Evolutionary conservation across 2,797 vertebrate species (phyloP), one percentile per base, ranked within the genome.

Genomic region (Aeoliscus strigatus): DNA sequence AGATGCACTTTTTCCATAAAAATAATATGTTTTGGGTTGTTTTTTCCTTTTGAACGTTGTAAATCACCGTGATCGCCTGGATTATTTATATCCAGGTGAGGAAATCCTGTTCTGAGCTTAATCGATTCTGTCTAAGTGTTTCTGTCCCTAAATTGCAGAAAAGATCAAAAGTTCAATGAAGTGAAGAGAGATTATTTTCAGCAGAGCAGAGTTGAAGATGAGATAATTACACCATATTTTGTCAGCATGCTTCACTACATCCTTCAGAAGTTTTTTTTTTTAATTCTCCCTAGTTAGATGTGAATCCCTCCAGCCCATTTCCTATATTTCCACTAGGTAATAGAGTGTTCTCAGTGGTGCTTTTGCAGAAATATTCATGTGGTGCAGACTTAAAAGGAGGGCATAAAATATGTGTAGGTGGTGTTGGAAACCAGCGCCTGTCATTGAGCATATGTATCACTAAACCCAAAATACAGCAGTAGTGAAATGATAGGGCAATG

Each of bases 151-250:
- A 75, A 65, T 15, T 39, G 34, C 59, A 39, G 33, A 47, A 57
- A 56, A 63, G 56, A 73, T 72, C 62, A 63, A 48, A 71, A 58
- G 65, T 67, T 64, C 32, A 58, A 71, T 42, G 39, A 57, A 74
- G 75, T 44, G 50, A 57, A 25, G 29, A 64, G 39, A 25, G 30
- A 33, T 67, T 35, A 40, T 57, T 70, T 48, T 64, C 60, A 0
- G 30, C 5, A 13, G 66, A 56, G 42, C 58, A 14, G n/a, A n/a
- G 44, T 59, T 67, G 36, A 69, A 55, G 58, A 61, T 13, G 38
- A 42, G 51, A 66, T 77, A 67, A 75, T 71, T 71, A 55, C 52
- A 50, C 36, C 51, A 59, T 49, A 50, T 70, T 58, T 49, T 53
- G 51, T 51, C 54, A 51, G 54, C 61, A 40, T 39, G 41, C 50